Evolutionary conservation across 2,797 vertebrate genomes (phyloP).

Genomic region (Enteromius treurensis): DNA sequence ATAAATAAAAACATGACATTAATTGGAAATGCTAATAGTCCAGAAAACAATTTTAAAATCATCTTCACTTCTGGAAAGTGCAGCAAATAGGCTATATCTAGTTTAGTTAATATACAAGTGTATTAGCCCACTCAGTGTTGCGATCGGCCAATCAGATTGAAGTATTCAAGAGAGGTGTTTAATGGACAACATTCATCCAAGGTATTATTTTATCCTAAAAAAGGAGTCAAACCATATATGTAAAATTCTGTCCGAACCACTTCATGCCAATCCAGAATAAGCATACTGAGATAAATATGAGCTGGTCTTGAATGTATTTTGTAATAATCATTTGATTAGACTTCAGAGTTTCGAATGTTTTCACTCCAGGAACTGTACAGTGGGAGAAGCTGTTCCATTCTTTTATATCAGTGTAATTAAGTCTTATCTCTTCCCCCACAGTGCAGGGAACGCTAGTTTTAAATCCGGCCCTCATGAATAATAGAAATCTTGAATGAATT

Average conservation of each 20-base stretch:
- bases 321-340: not conserved
- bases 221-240: not conserved
- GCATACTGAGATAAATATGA: not conserved
- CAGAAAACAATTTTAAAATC: not conserved
- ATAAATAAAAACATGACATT: not conserved
- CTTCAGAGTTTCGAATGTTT: constrained; percentile 2
- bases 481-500: constrained; percentile 44
- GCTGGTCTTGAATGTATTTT: not conserved
- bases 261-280: not conserved
- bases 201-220: not conserved
- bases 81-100: not conserved
- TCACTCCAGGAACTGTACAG: constrained; percentile 5
- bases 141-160: not conserved
- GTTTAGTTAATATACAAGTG: not conserved
- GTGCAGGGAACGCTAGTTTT: constrained; percentile 16
- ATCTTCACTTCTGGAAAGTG: not conserved
- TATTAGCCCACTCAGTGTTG: not conserved
- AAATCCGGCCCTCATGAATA: constrained; percentile 28
- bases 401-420: constrained; percentile 27
- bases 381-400: constrained; percentile 12
- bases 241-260: not conserved
- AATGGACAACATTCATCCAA: not conserved
- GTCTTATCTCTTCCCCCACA: constrained; percentile 12
- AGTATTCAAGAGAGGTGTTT: not conserved
- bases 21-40: no score